These are phyloP conservation scores for Diplodus sargus DNA, from an alignment of 2,797 vertebrate species.

Conservation along the genomic window DNA sequence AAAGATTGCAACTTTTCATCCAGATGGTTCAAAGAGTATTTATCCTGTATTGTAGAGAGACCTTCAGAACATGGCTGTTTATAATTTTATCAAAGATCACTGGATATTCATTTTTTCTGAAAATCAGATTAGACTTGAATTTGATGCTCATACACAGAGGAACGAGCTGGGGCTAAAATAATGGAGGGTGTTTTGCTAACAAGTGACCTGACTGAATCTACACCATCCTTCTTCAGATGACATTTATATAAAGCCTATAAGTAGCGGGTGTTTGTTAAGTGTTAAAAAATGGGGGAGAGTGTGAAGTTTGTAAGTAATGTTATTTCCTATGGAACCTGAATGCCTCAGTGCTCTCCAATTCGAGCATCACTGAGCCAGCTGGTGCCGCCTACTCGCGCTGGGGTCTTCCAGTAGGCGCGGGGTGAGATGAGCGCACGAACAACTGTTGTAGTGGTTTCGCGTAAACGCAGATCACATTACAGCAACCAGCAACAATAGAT, in stretches of 20 bases:
- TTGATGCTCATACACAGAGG: no score
- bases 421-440: conserved; percentile 23
- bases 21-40: no score
- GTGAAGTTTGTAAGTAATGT: accelerated
- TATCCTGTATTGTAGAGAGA: no score
- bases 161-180: background rate
- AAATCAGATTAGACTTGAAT: background rate
- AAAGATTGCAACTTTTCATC: no score
- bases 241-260: no score
- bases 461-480: background rate
- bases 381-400: conserved; percentile 57
- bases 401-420: conserved; percentile 44
- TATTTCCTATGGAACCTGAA: conserved; percentile 37
- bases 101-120: no score
- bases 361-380: conserved; percentile 44
- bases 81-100: no score
- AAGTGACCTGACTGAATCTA: no score
- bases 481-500: background rate
- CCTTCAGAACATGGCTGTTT: no score
- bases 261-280: no score
- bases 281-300: background rate
- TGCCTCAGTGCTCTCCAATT: conserved; percentile 38
- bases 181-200: background rate
- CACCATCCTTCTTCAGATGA: background rate
- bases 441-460: background rate